These are phyloP conservation scores for Schizopygopsis malacanthus DNA, from an alignment of 2,797 vertebrate species.

Conservation along the genomic window DNA sequence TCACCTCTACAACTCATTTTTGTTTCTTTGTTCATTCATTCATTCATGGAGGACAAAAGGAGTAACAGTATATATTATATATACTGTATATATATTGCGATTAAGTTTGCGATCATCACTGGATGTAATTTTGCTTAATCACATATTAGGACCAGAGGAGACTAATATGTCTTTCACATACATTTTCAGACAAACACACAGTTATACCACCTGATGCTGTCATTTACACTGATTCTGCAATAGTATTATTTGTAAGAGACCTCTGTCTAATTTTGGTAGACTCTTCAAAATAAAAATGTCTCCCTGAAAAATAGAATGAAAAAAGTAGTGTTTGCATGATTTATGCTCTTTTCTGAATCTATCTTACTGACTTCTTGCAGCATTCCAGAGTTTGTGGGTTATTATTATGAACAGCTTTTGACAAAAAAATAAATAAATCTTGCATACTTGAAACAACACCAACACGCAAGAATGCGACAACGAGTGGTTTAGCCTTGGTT, in stretches of 20 bases:
- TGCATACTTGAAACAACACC: conserved; percentile 34
- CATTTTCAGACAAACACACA: background rate
- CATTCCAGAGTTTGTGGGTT: background rate
- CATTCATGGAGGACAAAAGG: background rate
- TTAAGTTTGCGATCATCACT: no score
- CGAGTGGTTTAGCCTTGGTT: conserved; percentile 48
- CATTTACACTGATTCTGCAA: background rate
- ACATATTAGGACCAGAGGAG: background rate
- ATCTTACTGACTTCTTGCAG: background rate
- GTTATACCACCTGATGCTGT: background rate
- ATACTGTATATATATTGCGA: no score
- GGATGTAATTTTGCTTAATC: background rate
- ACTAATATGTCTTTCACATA: background rate
- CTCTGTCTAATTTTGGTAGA: background rate
- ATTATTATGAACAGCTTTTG: conserved; percentile 13
- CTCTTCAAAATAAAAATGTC: background rate
- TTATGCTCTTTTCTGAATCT: background rate
- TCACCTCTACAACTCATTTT: background rate
- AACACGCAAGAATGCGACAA: conserved; percentile 12
- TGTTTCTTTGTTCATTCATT: background rate
- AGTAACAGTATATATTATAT: background rate
- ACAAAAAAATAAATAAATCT: background rate
- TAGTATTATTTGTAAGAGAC: background rate
- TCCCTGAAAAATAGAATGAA: background rate
- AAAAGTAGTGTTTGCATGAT: background rate